Evolutionary conservation across 2,888 invertebrate genomes (phyloP).

Genomic region (Acrocyrtus sp.): DNA sequence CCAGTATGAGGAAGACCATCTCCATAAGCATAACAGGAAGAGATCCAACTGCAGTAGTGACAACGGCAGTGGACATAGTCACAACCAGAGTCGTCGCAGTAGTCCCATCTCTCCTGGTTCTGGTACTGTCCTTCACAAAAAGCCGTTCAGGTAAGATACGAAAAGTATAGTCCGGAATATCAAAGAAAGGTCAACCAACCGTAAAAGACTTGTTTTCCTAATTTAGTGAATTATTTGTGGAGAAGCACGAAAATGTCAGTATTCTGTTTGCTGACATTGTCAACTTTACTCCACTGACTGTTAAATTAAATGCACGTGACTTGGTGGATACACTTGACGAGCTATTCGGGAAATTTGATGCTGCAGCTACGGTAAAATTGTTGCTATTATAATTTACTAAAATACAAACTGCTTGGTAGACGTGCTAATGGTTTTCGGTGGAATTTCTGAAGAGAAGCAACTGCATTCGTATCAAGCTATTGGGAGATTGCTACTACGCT

Average conservation of each 20-base stretch:
- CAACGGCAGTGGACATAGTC: constrained; percentile 19
- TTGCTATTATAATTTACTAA: not conserved
- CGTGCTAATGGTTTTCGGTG: not conserved
- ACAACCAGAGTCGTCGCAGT: not conserved
- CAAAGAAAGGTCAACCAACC: not conserved
- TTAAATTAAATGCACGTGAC: constrained; percentile 80
- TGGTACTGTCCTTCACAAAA: constrained; percentile 60
- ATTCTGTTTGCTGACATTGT: constrained; percentile 94
- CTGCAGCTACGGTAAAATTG: constrained; percentile 82
- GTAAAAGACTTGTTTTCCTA: constrained; percentile 65
- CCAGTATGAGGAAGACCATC: constrained; percentile 64
- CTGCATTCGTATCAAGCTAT: constrained; percentile 84
- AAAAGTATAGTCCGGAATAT: not conserved
- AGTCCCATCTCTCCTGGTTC: not conserved
- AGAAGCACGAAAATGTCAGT: constrained; percentile 87
- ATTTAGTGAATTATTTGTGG: constrained; percentile 89
- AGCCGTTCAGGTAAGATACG: constrained; percentile 68
- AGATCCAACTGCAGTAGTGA: not conserved
- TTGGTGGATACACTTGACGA: constrained; percentile 90
- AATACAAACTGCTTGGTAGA: not conserved
- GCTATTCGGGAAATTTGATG: constrained; percentile 90
- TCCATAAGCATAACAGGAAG: constrained; percentile 24
- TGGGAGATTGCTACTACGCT: constrained; percentile 96
- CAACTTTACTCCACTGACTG: constrained; percentile 89
- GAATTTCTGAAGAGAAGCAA: constrained; percentile 65